Evolutionary conservation across 1,140 invertebrate genomes (phyloP).

Genomic region (Drosophila grimshawi): DNA sequence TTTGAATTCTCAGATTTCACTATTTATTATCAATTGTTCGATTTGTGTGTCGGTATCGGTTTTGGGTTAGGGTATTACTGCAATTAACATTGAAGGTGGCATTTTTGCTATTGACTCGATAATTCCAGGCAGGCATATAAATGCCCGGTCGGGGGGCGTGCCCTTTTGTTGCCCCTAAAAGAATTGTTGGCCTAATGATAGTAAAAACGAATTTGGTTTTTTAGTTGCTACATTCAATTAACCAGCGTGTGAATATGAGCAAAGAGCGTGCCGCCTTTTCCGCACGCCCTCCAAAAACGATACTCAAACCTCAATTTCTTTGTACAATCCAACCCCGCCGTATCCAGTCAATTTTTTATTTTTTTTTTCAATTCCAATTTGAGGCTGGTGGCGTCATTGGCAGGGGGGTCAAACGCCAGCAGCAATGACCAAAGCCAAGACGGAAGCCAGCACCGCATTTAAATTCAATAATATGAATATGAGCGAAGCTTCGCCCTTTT

Average conservation of each 20-base stretch:
- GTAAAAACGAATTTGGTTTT: conserved; percentile 60
- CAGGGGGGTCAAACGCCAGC: conserved; percentile 47
- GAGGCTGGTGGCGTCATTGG: conserved; percentile 63
- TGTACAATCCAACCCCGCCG: background rate
- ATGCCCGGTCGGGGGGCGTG: conserved; percentile 22
- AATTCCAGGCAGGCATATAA: conserved; percentile 47
- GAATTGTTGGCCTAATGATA: conserved; percentile 61
- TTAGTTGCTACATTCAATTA: conserved; percentile 68
- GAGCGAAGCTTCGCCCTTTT: conserved; percentile 38
- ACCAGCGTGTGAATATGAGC: conserved; percentile 72
- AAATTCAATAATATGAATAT: conserved; percentile 70
- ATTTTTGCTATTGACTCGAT: conserved; percentile 75
- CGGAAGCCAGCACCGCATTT: conserved; percentile 37
- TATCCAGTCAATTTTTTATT: background rate
- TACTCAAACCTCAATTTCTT: background rate
- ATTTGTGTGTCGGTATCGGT: background rate
- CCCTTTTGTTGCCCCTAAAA: conserved; percentile 15
- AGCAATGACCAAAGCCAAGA: conserved; percentile 26
- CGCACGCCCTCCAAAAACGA: conserved; percentile 40
- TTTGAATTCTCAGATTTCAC: background rate
- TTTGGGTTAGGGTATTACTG: conserved; percentile 11
- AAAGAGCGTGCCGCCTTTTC: conserved; percentile 42
- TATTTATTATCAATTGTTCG: background rate
- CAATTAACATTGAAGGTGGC: conserved; percentile 72
- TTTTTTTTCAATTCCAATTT: conserved; percentile 7